Percentiles rank a stretch among this genome's conserved stretches.
phyloP scores from a whole-genome alignment of 2,888 invertebrate genomes.

The Psococerastis gibbosa region DNA sequence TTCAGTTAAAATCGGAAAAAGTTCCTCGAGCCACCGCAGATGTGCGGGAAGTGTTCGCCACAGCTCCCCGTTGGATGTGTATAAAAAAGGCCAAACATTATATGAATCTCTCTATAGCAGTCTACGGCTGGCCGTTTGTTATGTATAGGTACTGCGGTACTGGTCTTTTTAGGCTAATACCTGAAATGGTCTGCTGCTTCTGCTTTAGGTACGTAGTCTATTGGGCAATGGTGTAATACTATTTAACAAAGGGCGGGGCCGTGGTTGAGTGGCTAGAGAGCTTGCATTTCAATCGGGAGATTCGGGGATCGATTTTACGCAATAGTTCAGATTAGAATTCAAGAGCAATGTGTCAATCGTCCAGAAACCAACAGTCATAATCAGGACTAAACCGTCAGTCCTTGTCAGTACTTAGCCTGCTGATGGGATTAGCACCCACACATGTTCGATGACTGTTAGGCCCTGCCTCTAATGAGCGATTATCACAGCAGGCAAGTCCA shows the following conservation, averaged over 20 bases:
- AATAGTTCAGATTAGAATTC: too few relatives aligned
- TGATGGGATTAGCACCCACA: too few relatives aligned
- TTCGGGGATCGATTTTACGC: too few relatives aligned
- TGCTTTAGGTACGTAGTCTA: conserved; percentile 38
- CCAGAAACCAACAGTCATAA: too few relatives aligned
- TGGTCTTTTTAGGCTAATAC: conserved; percentile 50
- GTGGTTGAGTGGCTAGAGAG: neutral
- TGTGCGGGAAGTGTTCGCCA: conserved; percentile 35
- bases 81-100: conserved; percentile 55
- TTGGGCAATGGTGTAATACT: neutral
- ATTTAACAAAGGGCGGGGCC: neutral
- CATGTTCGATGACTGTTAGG: too few relatives aligned
- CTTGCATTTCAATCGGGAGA: too few relatives aligned
- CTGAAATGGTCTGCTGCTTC: conserved; percentile 48
- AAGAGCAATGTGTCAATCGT: too few relatives aligned
- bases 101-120: conserved; percentile 58
- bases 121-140: conserved; percentile 79
- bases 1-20: conserved; percentile 36
- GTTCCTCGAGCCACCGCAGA: conserved; percentile 23
- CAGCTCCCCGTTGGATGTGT: conserved; percentile 63
- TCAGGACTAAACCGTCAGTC: too few relatives aligned
- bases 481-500: too few relatives aligned
- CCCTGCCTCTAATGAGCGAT: too few relatives aligned
- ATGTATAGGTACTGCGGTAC: conserved; percentile 55
- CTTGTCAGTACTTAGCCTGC: too few relatives aligned